Base-by-base conservation (phyloP, 2,888 invertebrate genomes). In the Aricia artaxerxes region DNA sequence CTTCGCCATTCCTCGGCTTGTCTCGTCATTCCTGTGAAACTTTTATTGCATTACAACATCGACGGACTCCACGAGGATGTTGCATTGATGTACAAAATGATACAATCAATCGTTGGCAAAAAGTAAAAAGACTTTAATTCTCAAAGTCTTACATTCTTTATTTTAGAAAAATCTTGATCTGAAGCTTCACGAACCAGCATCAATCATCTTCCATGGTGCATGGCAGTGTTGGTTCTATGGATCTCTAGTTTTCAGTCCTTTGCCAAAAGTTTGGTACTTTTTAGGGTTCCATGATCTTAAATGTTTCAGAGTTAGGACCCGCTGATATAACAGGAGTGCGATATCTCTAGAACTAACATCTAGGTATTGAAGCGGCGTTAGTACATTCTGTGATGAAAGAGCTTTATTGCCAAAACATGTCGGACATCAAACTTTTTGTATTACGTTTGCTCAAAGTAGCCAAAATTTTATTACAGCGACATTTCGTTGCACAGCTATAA, bases 321-420 rank as follows among this genome's bases (percentile, higher is more conserved):
- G 49, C 57, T 13, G 4, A 57, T 4, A 1, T 16, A 16, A 57
- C 16, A 4, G 5, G 4, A 38, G 16, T 35, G 69, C 35, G 35
- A 69, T 13, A 69, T 69, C 69, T 38, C 69, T 38, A 69, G 35
- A 16, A 69, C 1, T 13, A 1, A 69, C 31, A 9, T 69, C 69
- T 4, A 69, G 13, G 13, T 35, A 69, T 69, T 13, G 35, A 57
- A 76, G 57, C 76, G 31, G 57, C 76, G 11, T 76, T 76, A 53
- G 76, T 16, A 35, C 76, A 13, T 69, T 75, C 53, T 75, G 49
- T 49, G 49, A 75, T 75, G 44, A 31, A 49, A 75, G 76, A 35
- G 76, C 76, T 57, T 76, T 76, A 76, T 76, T 57, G 76, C 76
- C 76, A 53, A 76, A 76, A 76, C 76, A 76, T 76, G 76, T 76